These are phyloP conservation scores for Labrus mixtus DNA, from an alignment of 2,113 vertebrate species.

Conservation along the genomic window DNA sequence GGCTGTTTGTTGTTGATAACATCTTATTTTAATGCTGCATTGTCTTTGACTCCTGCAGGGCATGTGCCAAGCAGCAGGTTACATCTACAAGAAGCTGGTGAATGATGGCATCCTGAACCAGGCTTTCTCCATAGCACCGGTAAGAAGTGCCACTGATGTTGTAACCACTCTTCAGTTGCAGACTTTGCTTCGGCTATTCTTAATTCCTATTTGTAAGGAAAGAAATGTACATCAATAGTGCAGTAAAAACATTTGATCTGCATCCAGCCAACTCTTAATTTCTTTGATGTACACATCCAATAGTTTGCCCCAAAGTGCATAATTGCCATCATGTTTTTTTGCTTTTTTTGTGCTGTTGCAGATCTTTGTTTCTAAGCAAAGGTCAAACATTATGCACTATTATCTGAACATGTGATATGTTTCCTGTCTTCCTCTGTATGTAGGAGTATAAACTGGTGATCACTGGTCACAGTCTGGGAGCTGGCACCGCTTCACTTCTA, in stretches of 20 bases:
- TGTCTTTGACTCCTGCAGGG: slow-evolving; percentile 81
- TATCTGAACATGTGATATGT: neutral
- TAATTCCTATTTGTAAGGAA: neutral
- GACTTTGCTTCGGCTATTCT: neutral
- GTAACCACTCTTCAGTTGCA: neutral
- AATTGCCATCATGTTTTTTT: neutral
- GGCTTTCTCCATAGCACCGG: slow-evolving; percentile 92
- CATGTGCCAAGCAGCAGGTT: slow-evolving; percentile 92
- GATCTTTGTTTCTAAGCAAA: neutral
- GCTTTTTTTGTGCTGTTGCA: neutral
- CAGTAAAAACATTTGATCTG: too few species aligned
- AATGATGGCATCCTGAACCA: slow-evolving; percentile 95
- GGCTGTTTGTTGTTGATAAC: neutral
- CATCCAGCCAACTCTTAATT: too few species aligned
- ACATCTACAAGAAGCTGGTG: slow-evolving; percentile 90
- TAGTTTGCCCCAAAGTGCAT: neutral
- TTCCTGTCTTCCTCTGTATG: slow-evolving; percentile 26
- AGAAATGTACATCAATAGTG: too few species aligned
- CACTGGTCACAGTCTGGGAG: slow-evolving; percentile 96
- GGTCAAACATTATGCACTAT: neutral
- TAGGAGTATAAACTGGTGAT: slow-evolving; percentile 95
- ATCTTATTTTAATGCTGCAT: neutral
- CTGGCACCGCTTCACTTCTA: slow-evolving; percentile 89
- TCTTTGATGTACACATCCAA: too few species aligned
- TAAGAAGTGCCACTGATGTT: slow-evolving; percentile 72